Base-by-base conservation (phyloP, 2,888 invertebrate species). In the Boloria selene region DNA sequence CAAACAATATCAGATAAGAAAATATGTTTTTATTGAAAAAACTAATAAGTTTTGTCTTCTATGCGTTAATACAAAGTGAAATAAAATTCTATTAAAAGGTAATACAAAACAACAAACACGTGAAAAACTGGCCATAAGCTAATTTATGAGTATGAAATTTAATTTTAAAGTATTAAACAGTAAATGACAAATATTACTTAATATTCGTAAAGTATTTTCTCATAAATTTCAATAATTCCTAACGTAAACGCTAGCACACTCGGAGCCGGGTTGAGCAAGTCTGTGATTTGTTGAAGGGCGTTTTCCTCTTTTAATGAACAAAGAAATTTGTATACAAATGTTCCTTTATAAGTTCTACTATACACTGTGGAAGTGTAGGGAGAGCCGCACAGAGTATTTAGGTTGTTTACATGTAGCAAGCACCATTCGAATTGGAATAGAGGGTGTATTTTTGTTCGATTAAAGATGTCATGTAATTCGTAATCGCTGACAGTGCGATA, bases 311-410 rank as follows among this genome's bases (percentile, higher is more conserved):
- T 54, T 17, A 65, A 45, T 2, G 38, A 13, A 18, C 18, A 31
- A 10, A 69, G 61, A 2, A 80, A 14, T 22, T 78, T 78, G 50
- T 76, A 81, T 1, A 80, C 70, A 62, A 83, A 78, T 0, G 79
- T 80, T 1, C 75, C 83, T 55, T 81, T 83, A 47, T 75, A 81
- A 0, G 75, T 71, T 59, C 68, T 77, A 17, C 73, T 73, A 54
- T 79, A 81, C 4, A 67, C 52, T 0, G 77, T 77, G 0, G 72
- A 63, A 52, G 61, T 38, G 62, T 71, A 81, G 0, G 78, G 71
- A 3, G 60, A 65, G 0, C 81, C 84, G 64, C 84, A 84, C 3
- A 84, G 51, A 5, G 42, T 69, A 50, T 84, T 84, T 60, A 84
- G 72, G 65, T 76, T 61, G 70, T 84, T 82, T 52, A 84, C 59